These are phyloP conservation scores for Macquaria ambigua DNA, from an alignment of 2,113 vertebrate genomes.

Conservation along the genomic window DNA sequence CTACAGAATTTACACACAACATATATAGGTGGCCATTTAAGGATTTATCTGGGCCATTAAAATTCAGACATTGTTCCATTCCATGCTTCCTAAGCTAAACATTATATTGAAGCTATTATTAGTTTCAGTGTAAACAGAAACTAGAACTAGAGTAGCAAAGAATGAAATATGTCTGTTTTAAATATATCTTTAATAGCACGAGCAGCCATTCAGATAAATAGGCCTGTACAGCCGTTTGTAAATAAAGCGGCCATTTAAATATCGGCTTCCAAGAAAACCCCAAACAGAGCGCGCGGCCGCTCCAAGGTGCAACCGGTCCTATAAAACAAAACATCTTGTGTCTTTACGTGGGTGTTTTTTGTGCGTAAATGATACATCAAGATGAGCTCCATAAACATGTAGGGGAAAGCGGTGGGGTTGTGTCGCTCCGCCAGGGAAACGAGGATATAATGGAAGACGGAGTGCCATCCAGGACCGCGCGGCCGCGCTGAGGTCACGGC, in stretches of 20 bases:
- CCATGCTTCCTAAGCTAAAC: neutral
- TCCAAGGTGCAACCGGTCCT: conserved; percentile 42
- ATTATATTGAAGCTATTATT: conserved; percentile 1
- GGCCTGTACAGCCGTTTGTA: conserved; percentile 54
- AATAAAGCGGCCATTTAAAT: conserved; percentile 72
- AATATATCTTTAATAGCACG: neutral
- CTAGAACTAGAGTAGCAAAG: neutral
- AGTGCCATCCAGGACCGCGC: conserved; percentile 79
- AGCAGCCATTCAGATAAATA: conserved; percentile 24
- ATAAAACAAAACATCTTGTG: conserved; percentile 63
- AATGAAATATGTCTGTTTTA: neutral
- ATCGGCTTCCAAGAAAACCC: conserved; percentile 24
- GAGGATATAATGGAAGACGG: conserved; percentile 84
- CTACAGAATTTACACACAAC: neutral
- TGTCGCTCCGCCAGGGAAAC: conserved; percentile 80
- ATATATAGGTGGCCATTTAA: neutral
- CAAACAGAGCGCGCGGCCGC: conserved; percentile 49
- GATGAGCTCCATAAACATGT: conserved; percentile 45
- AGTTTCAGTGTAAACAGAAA: neutral
- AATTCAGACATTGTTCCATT: neutral
- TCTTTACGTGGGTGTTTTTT: conserved; percentile 48
- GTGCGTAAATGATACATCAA: conserved; percentile 76
- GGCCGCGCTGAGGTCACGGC: conserved; percentile 85
- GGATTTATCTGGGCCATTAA: conserved; percentile 11
- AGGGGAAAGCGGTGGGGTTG: conserved; percentile 70